phyloP scores from a whole-genome alignment of 2,113 vertebrate genomes.

The Columba livia region DNA sequence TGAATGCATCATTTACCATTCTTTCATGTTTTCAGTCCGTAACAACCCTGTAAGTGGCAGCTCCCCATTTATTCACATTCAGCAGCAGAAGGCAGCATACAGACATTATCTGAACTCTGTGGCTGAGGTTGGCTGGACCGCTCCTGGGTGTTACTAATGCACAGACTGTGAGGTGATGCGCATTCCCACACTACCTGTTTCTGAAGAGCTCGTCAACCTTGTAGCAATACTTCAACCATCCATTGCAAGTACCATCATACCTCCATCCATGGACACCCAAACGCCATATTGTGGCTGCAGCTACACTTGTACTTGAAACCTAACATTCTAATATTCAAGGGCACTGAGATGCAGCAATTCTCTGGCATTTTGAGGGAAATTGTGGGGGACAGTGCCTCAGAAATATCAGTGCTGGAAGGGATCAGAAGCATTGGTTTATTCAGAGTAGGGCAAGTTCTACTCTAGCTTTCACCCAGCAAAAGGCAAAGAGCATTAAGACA shows the following conservation, averaged over 20 bases:
- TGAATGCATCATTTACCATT: not conserved
- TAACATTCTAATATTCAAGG: not conserved
- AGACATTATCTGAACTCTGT: not conserved
- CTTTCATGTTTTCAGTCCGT: fast-evolving
- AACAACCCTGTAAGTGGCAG: not conserved
- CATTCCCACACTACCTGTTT: fast-evolving
- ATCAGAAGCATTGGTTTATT: not conserved
- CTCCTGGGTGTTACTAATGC: not conserved
- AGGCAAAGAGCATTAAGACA: not conserved
- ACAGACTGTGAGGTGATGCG: fast-evolving
- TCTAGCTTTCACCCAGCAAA: not conserved
- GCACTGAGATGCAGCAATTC: not conserved
- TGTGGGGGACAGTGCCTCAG: fast-evolving
- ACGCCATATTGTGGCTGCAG: not conserved
- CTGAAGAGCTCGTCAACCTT: not conserved
- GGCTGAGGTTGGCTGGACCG: not conserved
- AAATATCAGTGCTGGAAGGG: not conserved
- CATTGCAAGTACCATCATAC: fast-evolving
- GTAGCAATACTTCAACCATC: fast-evolving
- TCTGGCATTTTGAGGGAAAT: too few relatives aligned
- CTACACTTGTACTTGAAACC: not conserved
- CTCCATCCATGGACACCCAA: fast-evolving
- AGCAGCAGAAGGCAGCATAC: fast-evolving
- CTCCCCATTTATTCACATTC: not conserved
- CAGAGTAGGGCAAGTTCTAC: not conserved